These are phyloP conservation scores for Anas acuta DNA, from an alignment of 2,797 vertebrate genomes.

Conservation along the genomic window DNA sequence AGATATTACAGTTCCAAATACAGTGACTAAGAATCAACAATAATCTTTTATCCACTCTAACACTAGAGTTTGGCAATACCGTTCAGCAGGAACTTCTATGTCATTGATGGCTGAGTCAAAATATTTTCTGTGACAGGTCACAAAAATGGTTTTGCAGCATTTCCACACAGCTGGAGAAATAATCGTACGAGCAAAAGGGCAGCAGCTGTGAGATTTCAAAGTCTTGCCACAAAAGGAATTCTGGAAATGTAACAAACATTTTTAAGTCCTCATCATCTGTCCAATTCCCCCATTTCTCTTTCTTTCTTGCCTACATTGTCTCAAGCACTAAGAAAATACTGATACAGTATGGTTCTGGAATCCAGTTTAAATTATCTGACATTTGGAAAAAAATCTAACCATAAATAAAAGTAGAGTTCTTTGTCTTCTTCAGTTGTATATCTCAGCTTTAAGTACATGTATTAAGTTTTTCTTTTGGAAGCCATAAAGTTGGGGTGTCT, in stretches of 20 bases:
- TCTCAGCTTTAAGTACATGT: background rate
- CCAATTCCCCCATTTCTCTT: background rate
- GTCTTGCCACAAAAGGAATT: slow-evolving; percentile 53
- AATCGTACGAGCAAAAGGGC: slow-evolving; percentile 26
- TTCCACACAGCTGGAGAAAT: slow-evolving; percentile 52
- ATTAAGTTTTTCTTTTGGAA: background rate
- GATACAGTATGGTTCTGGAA: background rate
- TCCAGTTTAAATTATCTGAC: background rate
- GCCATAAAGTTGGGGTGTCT: background rate
- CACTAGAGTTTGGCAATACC: background rate
- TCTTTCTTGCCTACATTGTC: background rate
- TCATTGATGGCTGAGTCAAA: slow-evolving; percentile 25
- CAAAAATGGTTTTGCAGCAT: slow-evolving; percentile 49
- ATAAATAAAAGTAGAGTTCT: background rate
- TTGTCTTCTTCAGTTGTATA: background rate
- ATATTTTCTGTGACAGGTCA: slow-evolving; percentile 39
- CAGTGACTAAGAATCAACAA: background rate
- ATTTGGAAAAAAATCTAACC: background rate
- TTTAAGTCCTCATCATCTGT: slow-evolving; percentile 24
- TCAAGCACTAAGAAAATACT: slow-evolving; percentile 23
- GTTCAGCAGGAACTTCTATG: background rate
- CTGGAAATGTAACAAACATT: slow-evolving; percentile 44
- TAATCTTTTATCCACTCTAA: background rate
- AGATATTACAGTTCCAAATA: background rate
- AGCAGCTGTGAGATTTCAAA: slow-evolving; percentile 66